Evolutionary conservation across 2,797 vertebrate species (phyloP).

Genomic region (Lacerta viridis): DNA sequence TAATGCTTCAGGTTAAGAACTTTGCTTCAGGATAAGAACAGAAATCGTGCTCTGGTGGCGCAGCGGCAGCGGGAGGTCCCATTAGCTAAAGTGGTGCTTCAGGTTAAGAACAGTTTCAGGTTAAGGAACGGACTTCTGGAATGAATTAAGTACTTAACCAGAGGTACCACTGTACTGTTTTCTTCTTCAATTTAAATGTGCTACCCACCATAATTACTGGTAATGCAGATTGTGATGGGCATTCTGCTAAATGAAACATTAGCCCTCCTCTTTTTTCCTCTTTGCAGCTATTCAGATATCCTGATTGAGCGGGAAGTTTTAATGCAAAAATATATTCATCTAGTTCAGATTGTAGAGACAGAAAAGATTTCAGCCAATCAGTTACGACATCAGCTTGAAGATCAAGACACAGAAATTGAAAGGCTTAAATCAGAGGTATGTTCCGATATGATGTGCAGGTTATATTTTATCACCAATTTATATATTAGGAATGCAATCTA

Average conservation of each 20-base stretch:
- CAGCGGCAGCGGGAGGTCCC: too few species aligned
- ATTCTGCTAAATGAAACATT: conserved; percentile 7
- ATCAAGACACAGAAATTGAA: conserved; percentile 97
- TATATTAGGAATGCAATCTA: neutral
- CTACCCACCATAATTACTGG: neutral
- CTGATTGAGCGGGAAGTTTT: conserved; percentile 95
- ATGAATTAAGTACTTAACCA: too few species aligned
- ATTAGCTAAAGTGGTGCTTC: too few species aligned
- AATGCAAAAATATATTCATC: conserved; percentile 99
- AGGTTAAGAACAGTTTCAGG: too few species aligned
- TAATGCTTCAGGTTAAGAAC: too few species aligned
- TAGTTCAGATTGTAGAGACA: conserved; percentile 97
- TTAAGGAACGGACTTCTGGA: too few species aligned
- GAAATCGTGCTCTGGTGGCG: too few species aligned
- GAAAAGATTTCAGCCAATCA: conserved; percentile 97
- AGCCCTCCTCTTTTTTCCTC: conserved; percentile 41
- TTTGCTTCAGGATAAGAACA: too few species aligned
- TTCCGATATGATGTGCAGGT: neutral
- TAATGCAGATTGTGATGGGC: neutral
- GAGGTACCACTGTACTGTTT: neutral
- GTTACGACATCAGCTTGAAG: conserved; percentile 95
- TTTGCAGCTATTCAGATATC: conserved; percentile 92
- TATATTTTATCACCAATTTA: neutral
- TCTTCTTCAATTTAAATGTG: neutral
- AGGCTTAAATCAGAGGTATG: conserved; percentile 95